Percentiles rank a stretch among this genome's conserved stretches.
Conservation (phyloP, 2,113 vertebrate species). For the Thalassoma bifasciatum region DNA sequence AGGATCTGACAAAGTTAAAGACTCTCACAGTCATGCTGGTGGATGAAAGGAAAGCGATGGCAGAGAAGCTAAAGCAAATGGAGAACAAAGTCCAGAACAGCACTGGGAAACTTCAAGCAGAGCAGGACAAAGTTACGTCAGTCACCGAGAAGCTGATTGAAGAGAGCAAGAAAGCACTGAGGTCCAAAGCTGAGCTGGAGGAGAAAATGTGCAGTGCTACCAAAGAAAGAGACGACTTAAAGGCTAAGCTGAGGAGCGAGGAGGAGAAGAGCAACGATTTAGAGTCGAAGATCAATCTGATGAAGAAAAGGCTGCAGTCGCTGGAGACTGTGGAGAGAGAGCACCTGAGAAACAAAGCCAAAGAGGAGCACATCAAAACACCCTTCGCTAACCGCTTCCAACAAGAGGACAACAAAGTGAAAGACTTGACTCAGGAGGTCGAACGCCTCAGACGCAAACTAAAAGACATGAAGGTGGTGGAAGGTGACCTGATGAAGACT, state of each 20-base stretch:
- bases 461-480: conserved; percentile 93
- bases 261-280: conserved; percentile 92
- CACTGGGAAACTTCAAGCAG: conserved; percentile 90
- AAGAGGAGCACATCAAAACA: conserved; percentile 87
- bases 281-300: conserved; percentile 89
- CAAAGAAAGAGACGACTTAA: conserved; percentile 93
- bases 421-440: conserved; percentile 95
- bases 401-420: conserved; percentile 96
- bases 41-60: conserved; percentile 93
- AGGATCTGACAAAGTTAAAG: conserved; percentile 96
- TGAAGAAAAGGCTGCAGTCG: conserved; percentile 93
- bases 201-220: conserved; percentile 90
- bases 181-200: conserved; percentile 93
- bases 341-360: conserved; percentile 89
- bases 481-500: conserved; percentile 93
- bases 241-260: conserved; percentile 89
- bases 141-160: conserved; percentile 97
- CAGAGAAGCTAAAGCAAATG: conserved; percentile 93
- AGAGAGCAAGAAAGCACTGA: conserved; percentile 94
- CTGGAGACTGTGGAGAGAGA: conserved; percentile 92
- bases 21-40: conserved; percentile 96
- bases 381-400: conserved; percentile 84
- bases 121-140: conserved; percentile 92
- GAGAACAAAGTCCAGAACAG: conserved; percentile 93
- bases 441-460: conserved; percentile 91